Percentiles rank a stretch among this genome's conserved stretches.
Evolutionary conservation across 2,888 invertebrate genomes (phyloP).

Genomic region (Tetranychus piercei): DNA sequence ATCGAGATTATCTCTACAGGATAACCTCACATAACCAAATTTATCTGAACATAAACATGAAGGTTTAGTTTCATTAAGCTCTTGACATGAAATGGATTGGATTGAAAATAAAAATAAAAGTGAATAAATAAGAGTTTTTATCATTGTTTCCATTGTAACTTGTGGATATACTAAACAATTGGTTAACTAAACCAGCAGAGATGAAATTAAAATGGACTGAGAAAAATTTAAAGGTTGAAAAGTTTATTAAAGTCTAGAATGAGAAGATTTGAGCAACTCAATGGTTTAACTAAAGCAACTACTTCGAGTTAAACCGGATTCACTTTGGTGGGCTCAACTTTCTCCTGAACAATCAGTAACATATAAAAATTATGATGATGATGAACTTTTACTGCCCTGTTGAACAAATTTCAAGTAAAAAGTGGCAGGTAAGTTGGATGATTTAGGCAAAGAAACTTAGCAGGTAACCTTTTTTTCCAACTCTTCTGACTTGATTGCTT

Average conservation of each 20-base stretch:
- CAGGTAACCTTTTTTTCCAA: background rate
- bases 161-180: too few relatives aligned
- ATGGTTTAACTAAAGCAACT: background rate
- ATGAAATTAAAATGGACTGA: background rate
- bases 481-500: too few relatives aligned
- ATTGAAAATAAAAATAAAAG: background rate
- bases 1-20: conserved; percentile 5
- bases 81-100: background rate
- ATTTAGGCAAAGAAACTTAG: background rate
- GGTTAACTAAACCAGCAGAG: background rate
- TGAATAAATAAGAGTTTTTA: background rate
- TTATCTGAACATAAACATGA: conserved; percentile 6
- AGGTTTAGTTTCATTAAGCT: background rate
- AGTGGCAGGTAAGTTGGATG: background rate
- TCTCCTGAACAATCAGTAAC: background rate
- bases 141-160: too few relatives aligned
- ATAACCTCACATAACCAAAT: background rate
- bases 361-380: background rate
- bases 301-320: background rate
- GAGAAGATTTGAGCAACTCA: background rate
- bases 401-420: background rate
- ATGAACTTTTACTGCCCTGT: background rate
- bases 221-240: too few relatives aligned
- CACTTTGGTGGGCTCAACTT: background rate
- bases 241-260: background rate